A percentile compares a stretch with the other conserved stretches of the same genome.
Evolutionary conservation across 2,888 invertebrate genomes (phyloP).

Genomic region (Troglohyphantes excavatus): DNA sequence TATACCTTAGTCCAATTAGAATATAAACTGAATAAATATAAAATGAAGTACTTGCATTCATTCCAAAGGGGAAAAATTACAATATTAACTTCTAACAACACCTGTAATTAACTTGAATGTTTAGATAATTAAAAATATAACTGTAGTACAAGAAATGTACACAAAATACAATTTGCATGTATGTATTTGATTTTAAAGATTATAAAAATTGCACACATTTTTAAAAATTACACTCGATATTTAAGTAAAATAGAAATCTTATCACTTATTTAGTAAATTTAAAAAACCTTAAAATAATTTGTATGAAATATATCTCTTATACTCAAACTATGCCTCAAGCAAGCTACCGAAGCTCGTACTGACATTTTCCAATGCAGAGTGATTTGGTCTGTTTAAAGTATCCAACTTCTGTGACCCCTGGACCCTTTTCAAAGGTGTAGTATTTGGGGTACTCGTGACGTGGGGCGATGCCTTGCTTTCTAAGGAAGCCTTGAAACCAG

Average conservation of each 20-base stretch:
- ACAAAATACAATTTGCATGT: too few species aligned
- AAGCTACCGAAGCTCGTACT: constrained; percentile 7
- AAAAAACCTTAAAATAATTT: neutral
- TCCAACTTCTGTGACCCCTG: neutral
- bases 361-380: neutral
- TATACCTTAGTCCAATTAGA: too few species aligned
- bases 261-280: too few species aligned
- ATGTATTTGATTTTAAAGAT: too few species aligned
- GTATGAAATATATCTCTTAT: neutral
- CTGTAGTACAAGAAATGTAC: too few species aligned
- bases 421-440: neutral
- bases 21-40: too few species aligned
- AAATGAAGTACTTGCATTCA: neutral
- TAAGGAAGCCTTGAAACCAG: neutral
- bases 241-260: too few species aligned
- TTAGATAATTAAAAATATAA: neutral
- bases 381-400: neutral
- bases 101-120: neutral
- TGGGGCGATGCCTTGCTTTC: neutral
- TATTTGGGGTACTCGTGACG: neutral
- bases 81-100: neutral
- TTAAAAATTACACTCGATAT: too few species aligned
- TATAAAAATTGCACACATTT: too few species aligned
- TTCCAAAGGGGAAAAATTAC: neutral
- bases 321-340: constrained; percentile 22